Evolutionary conservation across 2,797 vertebrate species (phyloP), one percentile per base, ranked within the genome.

Genomic region (Harpagifer antarcticus): DNA sequence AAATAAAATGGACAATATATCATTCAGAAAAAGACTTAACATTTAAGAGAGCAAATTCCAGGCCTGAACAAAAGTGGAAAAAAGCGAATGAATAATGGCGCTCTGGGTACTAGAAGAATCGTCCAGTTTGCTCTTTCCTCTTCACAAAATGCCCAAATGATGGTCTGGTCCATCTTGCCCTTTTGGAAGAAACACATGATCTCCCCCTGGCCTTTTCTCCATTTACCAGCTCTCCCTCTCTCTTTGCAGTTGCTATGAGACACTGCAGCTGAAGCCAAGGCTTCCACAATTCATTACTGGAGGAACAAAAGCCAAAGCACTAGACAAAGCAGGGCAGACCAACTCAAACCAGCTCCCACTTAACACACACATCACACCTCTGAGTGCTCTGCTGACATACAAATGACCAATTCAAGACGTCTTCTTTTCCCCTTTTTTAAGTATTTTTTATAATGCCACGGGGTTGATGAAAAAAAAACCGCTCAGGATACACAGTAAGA

Each of bases 201-300:
- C 83, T 86, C 72, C 85, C 85, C 74, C 68, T 80, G 78, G 85
- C 84, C 86, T 85, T 78, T 86, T 86, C 83, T 81, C 78, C 60
- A 62, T 85, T 88, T 80, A 74, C 82, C 86, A 78, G 78, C 83
- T 75, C 87, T 86, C 85, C 62, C 68, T 89, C 86, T 84, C 91
- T 86, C 81, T 78, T 84, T 85, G 75, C 89, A 91, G 94, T 94
- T 95, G 93, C 94, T 93, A 94, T 89, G 94, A 94, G 92, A 95
- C 92, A 91, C 90, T 89, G 81, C 78, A 86, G 84, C 89, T 82
- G 81, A 91, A 92, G 92, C 93, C 92, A 92, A 93, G 90, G 90
- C 92, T 89, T 93, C 91, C 89, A 91, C 90, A 91, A 91, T 94
- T 94, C 90, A 93, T 94, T 93, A 93, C 90, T 64, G 72, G 77